Percentiles rank a stretch among this genome's conserved stretches.
phyloP scores from a whole-genome alignment of 2,113 vertebrate genomes.

The Hystrix cristata region DNA sequence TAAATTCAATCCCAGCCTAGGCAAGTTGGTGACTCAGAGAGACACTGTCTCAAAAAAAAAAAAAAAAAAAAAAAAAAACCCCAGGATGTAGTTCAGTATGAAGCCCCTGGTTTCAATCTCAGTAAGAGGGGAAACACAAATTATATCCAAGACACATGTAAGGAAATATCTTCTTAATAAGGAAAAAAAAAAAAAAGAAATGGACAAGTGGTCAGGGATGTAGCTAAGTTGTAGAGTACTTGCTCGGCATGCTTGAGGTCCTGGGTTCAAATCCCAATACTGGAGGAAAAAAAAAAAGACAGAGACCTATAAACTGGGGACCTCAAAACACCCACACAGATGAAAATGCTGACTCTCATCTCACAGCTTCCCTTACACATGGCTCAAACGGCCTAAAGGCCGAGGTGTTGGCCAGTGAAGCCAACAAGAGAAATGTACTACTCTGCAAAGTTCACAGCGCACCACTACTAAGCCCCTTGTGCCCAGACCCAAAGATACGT shows the following conservation, averaged over 20 bases:
- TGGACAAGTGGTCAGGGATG: neutral
- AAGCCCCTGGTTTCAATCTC: neutral
- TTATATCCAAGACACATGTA: slow-evolving; percentile 28
- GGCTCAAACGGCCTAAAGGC: neutral
- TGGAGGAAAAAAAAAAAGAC: neutral
- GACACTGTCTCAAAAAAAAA: neutral
- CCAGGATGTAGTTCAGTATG: neutral
- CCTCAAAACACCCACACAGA: neutral
- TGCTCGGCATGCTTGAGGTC: neutral
- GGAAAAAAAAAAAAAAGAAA: too few species aligned
- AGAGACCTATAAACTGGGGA: neutral
- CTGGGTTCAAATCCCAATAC: neutral
- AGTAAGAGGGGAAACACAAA: neutral
- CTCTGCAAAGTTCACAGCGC: neutral
- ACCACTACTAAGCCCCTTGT: neutral
- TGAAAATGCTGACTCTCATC: neutral
- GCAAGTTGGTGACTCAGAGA: neutral
- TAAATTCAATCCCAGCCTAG: neutral
- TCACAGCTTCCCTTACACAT: neutral
- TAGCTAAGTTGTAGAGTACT: neutral
- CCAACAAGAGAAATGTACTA: neutral
- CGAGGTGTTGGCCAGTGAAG: neutral
- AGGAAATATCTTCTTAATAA: slow-evolving; percentile 47
- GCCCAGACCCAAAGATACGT: neutral
- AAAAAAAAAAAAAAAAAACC: neutral